A percentile compares a stretch with the other conserved stretches of the same genome.
phyloP scores from a whole-genome alignment of 2,888 invertebrate genomes.

The Volucella inanis region DNA sequence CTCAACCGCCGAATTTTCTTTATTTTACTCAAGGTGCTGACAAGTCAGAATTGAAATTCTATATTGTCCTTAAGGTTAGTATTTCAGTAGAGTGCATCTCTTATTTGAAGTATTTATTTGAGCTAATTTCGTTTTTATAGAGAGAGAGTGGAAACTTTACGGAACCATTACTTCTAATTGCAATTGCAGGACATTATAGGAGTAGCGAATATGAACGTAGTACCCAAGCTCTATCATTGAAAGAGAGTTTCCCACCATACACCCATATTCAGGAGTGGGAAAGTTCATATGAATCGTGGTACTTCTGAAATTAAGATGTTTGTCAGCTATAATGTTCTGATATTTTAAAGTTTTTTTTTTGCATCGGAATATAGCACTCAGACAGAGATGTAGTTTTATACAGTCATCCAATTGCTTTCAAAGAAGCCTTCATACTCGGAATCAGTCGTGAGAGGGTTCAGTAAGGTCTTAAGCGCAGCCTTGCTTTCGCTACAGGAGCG shows the following conservation, averaged over 20 bases:
- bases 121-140: slow-evolving; percentile 6
- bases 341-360: too few relatives aligned
- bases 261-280: slow-evolving; percentile 84
- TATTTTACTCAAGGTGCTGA: slow-evolving; percentile 80
- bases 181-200: slow-evolving; percentile 83
- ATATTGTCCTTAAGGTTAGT: slow-evolving; percentile 79
- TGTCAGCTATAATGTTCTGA: too few relatives aligned
- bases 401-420: too few relatives aligned
- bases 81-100: not conserved
- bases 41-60: slow-evolving; percentile 79
- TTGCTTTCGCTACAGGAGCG: too few relatives aligned
- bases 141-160: slow-evolving; percentile 75
- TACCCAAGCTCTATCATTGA: slow-evolving; percentile 83
- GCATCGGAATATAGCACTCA: too few relatives aligned
- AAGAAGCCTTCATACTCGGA: too few relatives aligned
- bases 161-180: slow-evolving; percentile 82
- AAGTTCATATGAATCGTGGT: slow-evolving; percentile 83
- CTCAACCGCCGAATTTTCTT: slow-evolving; percentile 79
- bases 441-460: too few relatives aligned
- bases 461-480: too few relatives aligned
- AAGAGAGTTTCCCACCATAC: slow-evolving; percentile 84
- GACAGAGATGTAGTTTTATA: too few relatives aligned
- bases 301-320: slow-evolving; percentile 6
- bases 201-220: slow-evolving; percentile 83
- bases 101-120: not conserved